Base-by-base conservation (phyloP, 2,888 invertebrate species). In the Hirtodrosophila confusa region DNA sequence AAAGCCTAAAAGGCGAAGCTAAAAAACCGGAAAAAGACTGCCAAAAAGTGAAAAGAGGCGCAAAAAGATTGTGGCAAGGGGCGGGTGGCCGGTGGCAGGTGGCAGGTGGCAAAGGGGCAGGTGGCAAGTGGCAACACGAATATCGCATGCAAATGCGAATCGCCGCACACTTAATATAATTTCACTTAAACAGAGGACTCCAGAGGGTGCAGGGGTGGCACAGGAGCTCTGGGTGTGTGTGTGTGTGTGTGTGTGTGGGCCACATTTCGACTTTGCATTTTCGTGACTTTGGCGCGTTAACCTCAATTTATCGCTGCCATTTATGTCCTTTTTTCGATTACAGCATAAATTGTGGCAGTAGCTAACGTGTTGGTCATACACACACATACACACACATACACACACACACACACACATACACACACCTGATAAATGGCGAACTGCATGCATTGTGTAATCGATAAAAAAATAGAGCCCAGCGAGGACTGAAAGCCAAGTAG, bases 271-370 rank as follows among this genome's bases (percentile, higher is more conserved):
- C 53, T 69, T 67, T 64, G 66, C 76, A 75, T 66, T 75, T 86
- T 78, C 80, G 83, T 84, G 84, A 84, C 86, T 84, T 87, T 75
- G 75, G 86, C 88, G 88, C 83, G 88, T 84, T 84, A 84, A 84
- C 84, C 84, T 87, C 84, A 84, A 87, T 84, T 84, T 84, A 87
- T 84, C 83, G 88, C 78, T 79, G 83, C 88, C 86, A 87, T 87
- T 84, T 87, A 79, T 87, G 88, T 79, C 75, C 83, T 77, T 78
- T 77, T 87, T 82, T 83, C 80, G 88, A 87, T 86, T 84, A 85
- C 84, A 79, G 82, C 80, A 84, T 82, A 87, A 87, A 86, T 84
- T 82, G 83, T 73, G 88, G 80, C 69, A 69, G 68, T 71, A 69
- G 68, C 69, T 75, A 84, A 78, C 86, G 80, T 78, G 75, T 69